Conservation (phyloP, 2,113 vertebrate species). For the Lates calcarifer region DNA sequence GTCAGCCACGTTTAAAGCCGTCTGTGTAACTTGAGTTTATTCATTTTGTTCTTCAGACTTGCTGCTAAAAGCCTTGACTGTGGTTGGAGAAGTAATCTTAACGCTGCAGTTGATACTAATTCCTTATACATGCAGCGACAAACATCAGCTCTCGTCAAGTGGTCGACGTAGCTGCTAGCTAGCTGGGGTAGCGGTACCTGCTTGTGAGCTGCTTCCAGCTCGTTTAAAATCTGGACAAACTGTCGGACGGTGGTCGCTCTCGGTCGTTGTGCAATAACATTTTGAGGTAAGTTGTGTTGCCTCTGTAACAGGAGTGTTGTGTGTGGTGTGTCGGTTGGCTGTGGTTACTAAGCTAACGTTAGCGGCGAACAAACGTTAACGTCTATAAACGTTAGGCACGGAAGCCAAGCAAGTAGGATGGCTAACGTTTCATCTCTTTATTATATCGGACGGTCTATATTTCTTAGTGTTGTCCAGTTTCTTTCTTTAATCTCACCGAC, state of each 20-base stretch:
- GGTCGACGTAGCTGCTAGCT: conserved; percentile 40
- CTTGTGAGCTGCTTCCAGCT: not conserved
- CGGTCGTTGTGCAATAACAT: conserved; percentile 20
- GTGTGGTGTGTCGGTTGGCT: not conserved
- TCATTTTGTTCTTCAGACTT: not conserved
- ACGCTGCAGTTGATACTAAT: not conserved
- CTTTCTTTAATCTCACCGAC: not conserved
- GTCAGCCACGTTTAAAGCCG: rapidly evolving
- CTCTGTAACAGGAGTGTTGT: too few species aligned
- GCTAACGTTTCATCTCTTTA: not conserved
- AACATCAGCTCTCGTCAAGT: not conserved
- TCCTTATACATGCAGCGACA: conserved; percentile 17
- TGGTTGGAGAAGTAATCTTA: not conserved
- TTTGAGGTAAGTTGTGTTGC: conserved; percentile 46
- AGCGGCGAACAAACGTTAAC: not conserved
- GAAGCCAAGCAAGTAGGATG: not conserved
- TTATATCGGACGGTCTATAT: not conserved
- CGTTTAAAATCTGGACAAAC: not conserved
- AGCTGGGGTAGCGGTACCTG: not conserved
- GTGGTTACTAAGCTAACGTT: conserved; percentile 4
- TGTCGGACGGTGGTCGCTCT: not conserved
- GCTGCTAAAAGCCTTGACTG: not conserved
- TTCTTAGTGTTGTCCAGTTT: not conserved
- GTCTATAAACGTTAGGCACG: rapidly evolving
- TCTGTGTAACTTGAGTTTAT: rapidly evolving